A percentile compares a stretch with the other conserved stretches of the same genome.
phyloP scores from a whole-genome alignment of 2,113 vertebrate genomes.

The Megatriorchis doriae region DNA sequence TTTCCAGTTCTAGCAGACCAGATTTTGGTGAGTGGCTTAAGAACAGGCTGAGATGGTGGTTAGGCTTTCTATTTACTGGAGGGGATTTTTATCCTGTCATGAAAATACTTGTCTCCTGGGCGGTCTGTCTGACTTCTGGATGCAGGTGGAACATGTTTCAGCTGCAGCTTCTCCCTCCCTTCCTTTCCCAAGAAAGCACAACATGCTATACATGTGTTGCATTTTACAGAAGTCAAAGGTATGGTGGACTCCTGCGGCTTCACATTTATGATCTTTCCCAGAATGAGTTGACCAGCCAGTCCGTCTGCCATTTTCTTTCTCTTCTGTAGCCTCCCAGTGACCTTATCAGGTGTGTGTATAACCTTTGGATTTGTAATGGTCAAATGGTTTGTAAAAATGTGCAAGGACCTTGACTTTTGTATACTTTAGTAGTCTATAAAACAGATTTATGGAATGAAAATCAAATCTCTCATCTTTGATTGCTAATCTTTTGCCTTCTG shows the following conservation, averaged over 20 bases:
- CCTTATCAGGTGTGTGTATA: not conserved
- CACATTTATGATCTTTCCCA: accelerated
- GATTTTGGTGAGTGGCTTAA: not conserved
- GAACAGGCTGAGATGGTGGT: not conserved
- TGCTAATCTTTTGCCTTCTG: not conserved
- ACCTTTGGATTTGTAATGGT: not conserved
- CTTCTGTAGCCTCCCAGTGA: not conserved
- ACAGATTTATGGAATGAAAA: not conserved
- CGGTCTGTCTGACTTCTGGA: not conserved
- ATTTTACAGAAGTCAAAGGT: not conserved
- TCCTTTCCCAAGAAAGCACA: not conserved
- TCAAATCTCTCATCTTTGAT: not conserved
- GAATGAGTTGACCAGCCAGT: not conserved
- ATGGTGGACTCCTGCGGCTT: not conserved
- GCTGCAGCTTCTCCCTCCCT: not conserved
- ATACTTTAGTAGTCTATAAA: not conserved
- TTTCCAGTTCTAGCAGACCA: not conserved
- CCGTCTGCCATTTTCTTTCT: not conserved
- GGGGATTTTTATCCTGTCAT: not conserved
- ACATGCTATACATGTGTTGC: accelerated
- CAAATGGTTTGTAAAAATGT: not conserved
- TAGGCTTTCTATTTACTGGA: not conserved
- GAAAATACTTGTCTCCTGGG: not conserved
- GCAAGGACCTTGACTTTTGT: not conserved
- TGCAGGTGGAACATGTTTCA: not conserved